These are phyloP conservation scores for Coregonus clupeaformis DNA, from an alignment of 2,113 vertebrate species.

Conservation along the genomic window DNA sequence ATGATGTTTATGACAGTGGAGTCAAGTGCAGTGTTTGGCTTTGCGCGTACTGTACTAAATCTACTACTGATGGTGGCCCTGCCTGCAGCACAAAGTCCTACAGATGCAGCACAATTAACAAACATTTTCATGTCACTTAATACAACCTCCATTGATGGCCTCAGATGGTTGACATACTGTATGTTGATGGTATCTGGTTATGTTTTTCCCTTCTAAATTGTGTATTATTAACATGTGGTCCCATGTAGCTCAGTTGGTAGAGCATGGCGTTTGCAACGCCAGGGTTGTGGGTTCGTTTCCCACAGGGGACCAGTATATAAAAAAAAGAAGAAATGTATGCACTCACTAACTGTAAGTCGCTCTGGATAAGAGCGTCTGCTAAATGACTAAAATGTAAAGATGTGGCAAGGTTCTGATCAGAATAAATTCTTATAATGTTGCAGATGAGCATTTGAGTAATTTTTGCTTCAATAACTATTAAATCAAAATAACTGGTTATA, in stretches of 20 bases:
- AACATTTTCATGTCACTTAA: background rate
- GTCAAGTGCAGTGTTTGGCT: background rate
- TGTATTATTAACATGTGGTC: constrained; percentile 19
- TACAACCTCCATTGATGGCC: background rate
- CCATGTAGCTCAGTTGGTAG: too few species aligned
- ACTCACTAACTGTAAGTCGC: too few species aligned
- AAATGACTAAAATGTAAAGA: too few species aligned
- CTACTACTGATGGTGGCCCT: background rate
- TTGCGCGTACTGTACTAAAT: background rate
- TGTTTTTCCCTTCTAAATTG: constrained; percentile 12
- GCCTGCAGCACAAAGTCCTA: background rate
- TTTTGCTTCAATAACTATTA: too few species aligned
- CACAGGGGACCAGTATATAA: too few species aligned
- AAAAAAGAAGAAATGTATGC: too few species aligned
- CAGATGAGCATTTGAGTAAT: background rate
- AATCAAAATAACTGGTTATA: too few species aligned
- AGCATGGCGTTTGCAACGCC: too few species aligned
- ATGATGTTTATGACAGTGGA: background rate
- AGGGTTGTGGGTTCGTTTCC: too few species aligned
- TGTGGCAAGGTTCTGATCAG: constrained; percentile 16
- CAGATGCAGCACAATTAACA: background rate
- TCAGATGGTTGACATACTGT: background rate
- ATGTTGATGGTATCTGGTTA: background rate
- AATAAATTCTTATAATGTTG: constrained; percentile 31
- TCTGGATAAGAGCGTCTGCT: too few species aligned